These are phyloP conservation scores for Muntiacus reevesi DNA, from an alignment of 2,113 vertebrate species.

Conservation along the genomic window DNA sequence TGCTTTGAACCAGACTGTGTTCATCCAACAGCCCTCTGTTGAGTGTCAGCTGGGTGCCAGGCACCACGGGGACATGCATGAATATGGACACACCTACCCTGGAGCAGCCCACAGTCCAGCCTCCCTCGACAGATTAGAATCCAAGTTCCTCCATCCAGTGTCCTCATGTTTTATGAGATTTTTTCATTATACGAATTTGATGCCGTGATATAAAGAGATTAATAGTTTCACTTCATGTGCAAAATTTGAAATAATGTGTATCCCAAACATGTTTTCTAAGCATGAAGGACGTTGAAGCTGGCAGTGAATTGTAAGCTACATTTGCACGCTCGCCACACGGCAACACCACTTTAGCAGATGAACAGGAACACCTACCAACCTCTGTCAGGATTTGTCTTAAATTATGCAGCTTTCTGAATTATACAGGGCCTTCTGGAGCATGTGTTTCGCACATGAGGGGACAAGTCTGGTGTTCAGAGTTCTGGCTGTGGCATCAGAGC, in stretches of 20 bases:
- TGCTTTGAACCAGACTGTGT: not conserved
- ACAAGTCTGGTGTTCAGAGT: not conserved
- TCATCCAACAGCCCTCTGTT: too few relatives aligned
- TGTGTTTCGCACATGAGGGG: not conserved
- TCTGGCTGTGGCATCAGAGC: not conserved
- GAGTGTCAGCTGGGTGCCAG: not conserved
- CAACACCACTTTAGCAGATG: not conserved
- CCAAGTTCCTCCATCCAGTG: not conserved
- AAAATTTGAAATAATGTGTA: conserved; percentile 33
- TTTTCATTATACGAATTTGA: conserved; percentile 33
- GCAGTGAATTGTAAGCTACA: not conserved
- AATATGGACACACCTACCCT: accelerated
- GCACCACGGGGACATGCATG: not conserved
- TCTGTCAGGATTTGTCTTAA: not conserved
- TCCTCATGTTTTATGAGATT: not conserved
- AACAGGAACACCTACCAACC: not conserved
- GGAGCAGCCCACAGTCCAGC: not conserved
- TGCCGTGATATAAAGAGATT: conserved; percentile 51
- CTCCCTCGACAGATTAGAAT: not conserved
- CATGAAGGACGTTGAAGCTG: conserved; percentile 36
- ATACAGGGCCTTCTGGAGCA: not conserved
- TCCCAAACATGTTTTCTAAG: conserved; percentile 27
- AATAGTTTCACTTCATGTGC: conserved; percentile 54
- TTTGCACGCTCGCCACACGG: not conserved
- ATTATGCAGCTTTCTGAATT: not conserved